These are phyloP conservation scores for Drosophila truncata DNA, from an alignment of 1,140 invertebrate genomes.

Conservation along the genomic window DNA sequence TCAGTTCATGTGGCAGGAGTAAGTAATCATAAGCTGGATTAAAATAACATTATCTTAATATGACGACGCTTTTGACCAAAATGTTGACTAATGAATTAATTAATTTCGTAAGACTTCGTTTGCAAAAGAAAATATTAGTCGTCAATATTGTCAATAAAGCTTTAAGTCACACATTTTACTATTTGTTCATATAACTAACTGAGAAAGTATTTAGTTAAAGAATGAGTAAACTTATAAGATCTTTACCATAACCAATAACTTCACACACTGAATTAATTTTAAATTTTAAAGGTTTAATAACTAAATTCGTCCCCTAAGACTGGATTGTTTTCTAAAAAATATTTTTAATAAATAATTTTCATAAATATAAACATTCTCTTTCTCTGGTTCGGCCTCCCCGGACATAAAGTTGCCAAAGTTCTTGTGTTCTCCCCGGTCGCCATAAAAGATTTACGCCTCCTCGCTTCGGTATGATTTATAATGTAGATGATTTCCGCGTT, in stretches of 20 bases:
- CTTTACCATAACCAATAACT: no score
- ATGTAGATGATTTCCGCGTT: conserved; percentile 23
- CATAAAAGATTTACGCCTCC: conserved; percentile 33
- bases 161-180: background rate
- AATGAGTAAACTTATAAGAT: no score
- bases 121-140: background rate
- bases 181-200: background rate
- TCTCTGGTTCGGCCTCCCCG: background rate
- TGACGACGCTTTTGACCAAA: background rate
- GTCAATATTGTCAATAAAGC: background rate
- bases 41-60: conserved; percentile 5
- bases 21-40: background rate
- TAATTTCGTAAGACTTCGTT: background rate
- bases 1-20: conserved; percentile 3
- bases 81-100: background rate
- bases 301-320: background rate
- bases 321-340: background rate
- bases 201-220: background rate
- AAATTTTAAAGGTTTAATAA: background rate
- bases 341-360: conserved; percentile 8
- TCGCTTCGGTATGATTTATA: conserved; percentile 31
- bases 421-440: conserved; percentile 23
- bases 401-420: conserved; percentile 21
- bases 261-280: background rate
- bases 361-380: conserved; percentile 4